phyloP scores from a whole-genome alignment of 1,140 invertebrate genomes.

The Mizuhopecten yessoensis region DNA sequence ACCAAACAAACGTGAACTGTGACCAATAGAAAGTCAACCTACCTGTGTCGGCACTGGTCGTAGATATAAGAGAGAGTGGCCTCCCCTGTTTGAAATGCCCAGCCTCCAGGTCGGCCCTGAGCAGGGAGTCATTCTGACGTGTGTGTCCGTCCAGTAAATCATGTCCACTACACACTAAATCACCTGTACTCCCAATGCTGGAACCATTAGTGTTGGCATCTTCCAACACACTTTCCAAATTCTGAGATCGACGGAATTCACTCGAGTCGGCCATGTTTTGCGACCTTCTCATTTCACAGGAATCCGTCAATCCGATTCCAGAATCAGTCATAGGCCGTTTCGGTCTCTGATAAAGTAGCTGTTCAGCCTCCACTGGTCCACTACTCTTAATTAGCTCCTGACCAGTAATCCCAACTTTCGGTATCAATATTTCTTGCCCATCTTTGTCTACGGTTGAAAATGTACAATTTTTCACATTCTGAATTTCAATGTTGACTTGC shows the following conservation, averaged over 20 bases:
- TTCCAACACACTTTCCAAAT: conserved; percentile 56
- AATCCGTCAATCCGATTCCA: conserved; percentile 69
- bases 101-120: conserved; percentile 65
- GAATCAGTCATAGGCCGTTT: conserved; percentile 75
- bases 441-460: background rate
- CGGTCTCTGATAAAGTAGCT: conserved; percentile 50
- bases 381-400: background rate
- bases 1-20: too few species aligned
- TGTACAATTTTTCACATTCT: conserved; percentile 10
- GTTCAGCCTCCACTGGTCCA: background rate
- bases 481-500: conserved; percentile 34
- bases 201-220: conserved; percentile 38
- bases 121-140: conserved; percentile 48
- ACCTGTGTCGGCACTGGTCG: conserved; percentile 80
- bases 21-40: conserved; percentile 41
- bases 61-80: conserved; percentile 76
- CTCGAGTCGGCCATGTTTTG: conserved; percentile 49
- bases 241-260: conserved; percentile 51
- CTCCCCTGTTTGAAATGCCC: conserved; percentile 70
- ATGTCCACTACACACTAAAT: conserved; percentile 21
- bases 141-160: conserved; percentile 30
- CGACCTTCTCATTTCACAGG: conserved; percentile 45
- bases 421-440: background rate
- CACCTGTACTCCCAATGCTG: conserved; percentile 41
- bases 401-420: background rate